phyloP scores from a whole-genome alignment of 2,797 vertebrate species.

The Otus scops region DNA sequence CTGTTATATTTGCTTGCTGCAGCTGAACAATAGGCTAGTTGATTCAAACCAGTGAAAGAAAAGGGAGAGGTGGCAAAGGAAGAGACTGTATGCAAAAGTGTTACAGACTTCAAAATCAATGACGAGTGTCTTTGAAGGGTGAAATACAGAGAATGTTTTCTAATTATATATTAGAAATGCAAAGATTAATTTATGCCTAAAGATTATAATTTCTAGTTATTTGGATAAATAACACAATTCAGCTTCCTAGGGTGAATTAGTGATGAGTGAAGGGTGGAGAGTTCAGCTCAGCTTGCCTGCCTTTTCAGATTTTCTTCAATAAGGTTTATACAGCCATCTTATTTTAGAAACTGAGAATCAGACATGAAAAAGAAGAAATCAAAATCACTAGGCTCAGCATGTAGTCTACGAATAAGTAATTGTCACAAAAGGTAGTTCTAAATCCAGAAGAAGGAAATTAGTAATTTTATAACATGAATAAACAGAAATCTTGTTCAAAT shows the following conservation, averaged over 20 bases:
- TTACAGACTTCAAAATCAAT: neutral
- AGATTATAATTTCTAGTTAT: neutral
- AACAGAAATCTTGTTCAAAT: neutral
- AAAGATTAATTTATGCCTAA: neutral
- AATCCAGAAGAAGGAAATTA: neutral
- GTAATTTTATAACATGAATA: neutral
- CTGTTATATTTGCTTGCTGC: neutral
- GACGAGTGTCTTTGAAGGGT: neutral
- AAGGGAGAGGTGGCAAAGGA: neutral
- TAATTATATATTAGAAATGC: neutral
- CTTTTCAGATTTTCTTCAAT: neutral
- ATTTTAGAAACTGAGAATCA: neutral
- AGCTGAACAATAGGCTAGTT: neutral
- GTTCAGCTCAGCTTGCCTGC: neutral
- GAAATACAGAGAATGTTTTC: neutral
- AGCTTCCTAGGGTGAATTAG: neutral
- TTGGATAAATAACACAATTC: neutral
- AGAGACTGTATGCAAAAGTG: neutral
- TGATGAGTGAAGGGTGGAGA: neutral
- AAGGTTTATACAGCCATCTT: neutral
- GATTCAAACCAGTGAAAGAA: neutral
- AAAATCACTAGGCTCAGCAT: neutral
- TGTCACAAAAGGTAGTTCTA: neutral
- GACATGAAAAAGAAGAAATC: neutral
- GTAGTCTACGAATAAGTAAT: neutral